Percentiles rank a stretch among this genome's conserved stretches.
Evolutionary conservation across 2,113 vertebrate genomes (phyloP).

Genomic region (Callaeas wilsoni): DNA sequence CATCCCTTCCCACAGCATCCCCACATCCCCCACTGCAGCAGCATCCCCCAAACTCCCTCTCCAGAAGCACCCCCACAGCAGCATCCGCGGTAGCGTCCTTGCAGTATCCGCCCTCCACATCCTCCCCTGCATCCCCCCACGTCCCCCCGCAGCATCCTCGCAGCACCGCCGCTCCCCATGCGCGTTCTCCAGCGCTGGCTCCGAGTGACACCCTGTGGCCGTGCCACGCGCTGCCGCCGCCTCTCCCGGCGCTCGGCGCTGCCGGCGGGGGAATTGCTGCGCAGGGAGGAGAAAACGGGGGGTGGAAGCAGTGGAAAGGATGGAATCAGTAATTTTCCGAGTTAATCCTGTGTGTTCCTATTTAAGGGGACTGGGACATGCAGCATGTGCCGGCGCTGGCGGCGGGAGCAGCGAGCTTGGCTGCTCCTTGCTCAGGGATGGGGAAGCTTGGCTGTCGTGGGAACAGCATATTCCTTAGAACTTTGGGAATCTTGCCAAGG

Average conservation of each 20-base stretch:
- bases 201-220: constrained; percentile 37
- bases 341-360: neutral
- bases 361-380: neutral
- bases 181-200: neutral
- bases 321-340: neutral
- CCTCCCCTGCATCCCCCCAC: neutral
- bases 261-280: neutral
- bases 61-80: neutral
- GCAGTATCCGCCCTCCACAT: neutral
- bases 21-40: neutral
- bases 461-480: neutral
- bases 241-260: neutral
- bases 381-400: neutral
- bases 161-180: neutral
- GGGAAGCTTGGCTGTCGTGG: neutral
- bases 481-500: neutral
- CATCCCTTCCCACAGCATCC: neutral
- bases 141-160: neutral
- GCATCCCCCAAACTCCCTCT: neutral
- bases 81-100: neutral
- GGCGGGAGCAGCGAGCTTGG: neutral
- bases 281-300: neutral
- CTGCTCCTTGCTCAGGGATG: neutral
- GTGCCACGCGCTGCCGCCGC: neutral
- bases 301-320: neutral